Conservation (phyloP, 2,797 vertebrate genomes). For the Chaetodon trifasciatus region DNA sequence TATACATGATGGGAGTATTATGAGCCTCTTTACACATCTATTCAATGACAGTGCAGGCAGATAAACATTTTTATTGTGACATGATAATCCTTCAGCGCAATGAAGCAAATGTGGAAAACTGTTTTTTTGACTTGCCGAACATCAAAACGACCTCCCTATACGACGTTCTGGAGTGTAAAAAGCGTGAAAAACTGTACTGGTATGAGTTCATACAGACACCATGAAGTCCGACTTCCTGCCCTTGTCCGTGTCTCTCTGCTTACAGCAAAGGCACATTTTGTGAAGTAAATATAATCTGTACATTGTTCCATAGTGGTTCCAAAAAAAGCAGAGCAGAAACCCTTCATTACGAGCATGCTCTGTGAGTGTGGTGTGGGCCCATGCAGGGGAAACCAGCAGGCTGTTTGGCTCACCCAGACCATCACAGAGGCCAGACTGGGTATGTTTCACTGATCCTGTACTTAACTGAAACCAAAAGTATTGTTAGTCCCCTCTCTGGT, state of each 20-base stretch:
- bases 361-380: conserved; percentile 62
- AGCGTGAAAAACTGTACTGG: neutral
- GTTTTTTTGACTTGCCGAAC: conserved; percentile 2
- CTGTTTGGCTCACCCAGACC: conserved; percentile 64
- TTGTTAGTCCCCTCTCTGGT: conserved; percentile 78
- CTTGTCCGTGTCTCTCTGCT: neutral
- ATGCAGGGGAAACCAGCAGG: conserved; percentile 56
- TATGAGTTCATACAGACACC: neutral
- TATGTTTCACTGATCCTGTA: conserved; percentile 72
- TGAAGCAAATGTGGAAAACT: conserved; percentile 19
- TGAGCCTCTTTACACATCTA: conserved; percentile 15
- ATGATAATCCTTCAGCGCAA: neutral
- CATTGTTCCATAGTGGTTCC: conserved; percentile 62
- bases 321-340: conserved; percentile 63
- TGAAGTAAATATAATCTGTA: conserved; percentile 56
- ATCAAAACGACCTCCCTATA: conserved; percentile 21
- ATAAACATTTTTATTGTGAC: conserved; percentile 26
- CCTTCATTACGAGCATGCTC: conserved; percentile 66
- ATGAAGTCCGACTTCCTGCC: conserved; percentile 14
- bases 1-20: conserved; percentile 14
- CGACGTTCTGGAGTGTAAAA: neutral
- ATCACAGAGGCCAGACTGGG: conserved; percentile 64
- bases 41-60: neutral
- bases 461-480: conserved; percentile 80
- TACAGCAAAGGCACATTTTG: conserved; percentile 36